Percentiles rank a stretch among this genome's conserved stretches.
Evolutionary conservation across 2,797 vertebrate species (phyloP).

Genomic region (Chiroxiphia lanceolata): DNA sequence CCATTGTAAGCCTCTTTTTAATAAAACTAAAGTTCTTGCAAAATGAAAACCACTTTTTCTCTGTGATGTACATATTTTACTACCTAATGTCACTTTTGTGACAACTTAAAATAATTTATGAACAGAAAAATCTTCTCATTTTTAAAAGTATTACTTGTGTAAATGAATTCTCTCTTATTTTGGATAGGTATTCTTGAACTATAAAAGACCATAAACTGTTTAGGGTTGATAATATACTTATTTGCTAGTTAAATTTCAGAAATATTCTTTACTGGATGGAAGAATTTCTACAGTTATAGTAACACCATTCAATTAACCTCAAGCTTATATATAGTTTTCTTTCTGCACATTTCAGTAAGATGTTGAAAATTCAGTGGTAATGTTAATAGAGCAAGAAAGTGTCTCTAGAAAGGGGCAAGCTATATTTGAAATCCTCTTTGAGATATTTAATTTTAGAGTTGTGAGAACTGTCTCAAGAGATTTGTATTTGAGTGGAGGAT

Average conservation of each 20-base stretch:
- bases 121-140: background rate
- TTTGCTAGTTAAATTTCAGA: background rate
- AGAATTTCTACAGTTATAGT: background rate
- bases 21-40: background rate
- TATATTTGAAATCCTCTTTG: background rate
- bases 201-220: background rate
- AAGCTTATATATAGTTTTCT: background rate
- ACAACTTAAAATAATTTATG: background rate
- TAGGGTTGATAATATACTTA: background rate
- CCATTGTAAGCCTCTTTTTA: background rate
- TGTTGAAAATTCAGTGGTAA: background rate
- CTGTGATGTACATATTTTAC: background rate
- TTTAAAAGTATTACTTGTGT: background rate
- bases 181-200: background rate
- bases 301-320: background rate
- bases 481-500: background rate
- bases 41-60: background rate
- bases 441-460: background rate
- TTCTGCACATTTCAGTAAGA: background rate
- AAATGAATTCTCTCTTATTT: background rate
- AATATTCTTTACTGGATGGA: background rate
- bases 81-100: background rate
- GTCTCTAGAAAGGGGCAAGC: background rate
- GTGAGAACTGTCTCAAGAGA: background rate
- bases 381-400: background rate